These are phyloP conservation scores for Triplophysa siluroides DNA, from an alignment of 2,113 vertebrate genomes.

Conservation along the genomic window DNA sequence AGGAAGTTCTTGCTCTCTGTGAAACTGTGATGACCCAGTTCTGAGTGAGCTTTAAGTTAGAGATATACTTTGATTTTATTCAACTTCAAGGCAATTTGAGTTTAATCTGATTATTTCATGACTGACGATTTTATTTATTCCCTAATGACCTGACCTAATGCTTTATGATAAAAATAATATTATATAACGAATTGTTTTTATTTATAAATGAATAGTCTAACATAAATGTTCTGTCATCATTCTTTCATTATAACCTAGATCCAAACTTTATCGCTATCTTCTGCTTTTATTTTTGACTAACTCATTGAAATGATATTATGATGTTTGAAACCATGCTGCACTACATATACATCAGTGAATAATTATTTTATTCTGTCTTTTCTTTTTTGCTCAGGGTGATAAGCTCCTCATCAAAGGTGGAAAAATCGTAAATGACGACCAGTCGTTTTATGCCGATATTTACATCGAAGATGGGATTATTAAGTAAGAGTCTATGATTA, in stretches of 20 bases:
- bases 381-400: slow-evolving; percentile 75
- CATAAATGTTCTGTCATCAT: too few species aligned
- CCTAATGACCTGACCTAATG: too few species aligned
- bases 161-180: too few species aligned
- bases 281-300: too few species aligned
- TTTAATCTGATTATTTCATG: too few species aligned
- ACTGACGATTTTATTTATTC: too few species aligned
- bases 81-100: background rate
- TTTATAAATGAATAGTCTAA: too few species aligned
- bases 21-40: background rate
- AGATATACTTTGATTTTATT: background rate
- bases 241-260: too few species aligned
- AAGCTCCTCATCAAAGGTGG: slow-evolving; percentile 89
- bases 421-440: slow-evolving; percentile 92
- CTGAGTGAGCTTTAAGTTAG: too few species aligned
- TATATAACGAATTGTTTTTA: too few species aligned
- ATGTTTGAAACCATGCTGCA: background rate
- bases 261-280: too few species aligned
- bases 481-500: slow-evolving; percentile 76
- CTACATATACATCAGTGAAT: background rate
- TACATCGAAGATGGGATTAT: slow-evolving; percentile 91
- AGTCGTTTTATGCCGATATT: slow-evolving; percentile 90
- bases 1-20: background rate
- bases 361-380: background rate
- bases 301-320: background rate